Percentiles rank a stretch among this genome's conserved stretches.
These are phyloP conservation scores for Hydropotes inermis DNA, from an alignment of 2,113 vertebrate genomes.

Conservation along the genomic window DNA sequence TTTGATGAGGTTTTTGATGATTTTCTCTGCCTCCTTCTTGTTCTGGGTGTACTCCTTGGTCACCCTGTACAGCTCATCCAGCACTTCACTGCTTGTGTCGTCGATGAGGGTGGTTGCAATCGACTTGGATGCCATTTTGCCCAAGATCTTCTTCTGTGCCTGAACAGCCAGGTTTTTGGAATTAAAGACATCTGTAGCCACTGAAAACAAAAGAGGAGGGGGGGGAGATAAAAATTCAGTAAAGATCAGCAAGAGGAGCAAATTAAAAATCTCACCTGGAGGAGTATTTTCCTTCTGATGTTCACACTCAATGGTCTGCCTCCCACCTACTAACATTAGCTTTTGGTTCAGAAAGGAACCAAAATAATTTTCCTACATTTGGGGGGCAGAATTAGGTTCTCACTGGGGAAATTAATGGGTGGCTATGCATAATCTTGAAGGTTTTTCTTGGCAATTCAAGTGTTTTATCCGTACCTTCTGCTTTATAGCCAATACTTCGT, in stretches of 20 bases:
- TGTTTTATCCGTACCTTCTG: not conserved
- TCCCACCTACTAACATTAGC: not conserved
- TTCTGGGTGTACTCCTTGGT: conserved; percentile 88
- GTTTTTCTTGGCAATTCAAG: not conserved
- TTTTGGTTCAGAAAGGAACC: not conserved
- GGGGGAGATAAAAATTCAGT: conserved; percentile 28
- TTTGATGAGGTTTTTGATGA: conserved; percentile 91
- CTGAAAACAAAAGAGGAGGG: conserved; percentile 45
- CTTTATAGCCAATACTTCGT: not conserved
- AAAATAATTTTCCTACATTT: not conserved
- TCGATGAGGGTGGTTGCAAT: conserved; percentile 88
- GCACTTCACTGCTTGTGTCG: conserved; percentile 89
- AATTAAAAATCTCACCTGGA: not conserved
- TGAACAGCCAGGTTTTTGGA: conserved; percentile 91
- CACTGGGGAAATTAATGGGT: not conserved
- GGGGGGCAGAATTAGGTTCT: not conserved
- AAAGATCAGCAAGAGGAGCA: not conserved
- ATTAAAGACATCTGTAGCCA: conserved; percentile 89
- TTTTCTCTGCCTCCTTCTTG: conserved; percentile 87
- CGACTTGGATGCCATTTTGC: conserved; percentile 90
- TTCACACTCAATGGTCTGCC: not conserved
- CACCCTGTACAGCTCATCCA: conserved; percentile 89
- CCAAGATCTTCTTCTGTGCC: conserved; percentile 91
- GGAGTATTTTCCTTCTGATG: not conserved
- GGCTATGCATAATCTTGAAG: not conserved